Evolutionary conservation across 2,888 invertebrate genomes (phyloP), one percentile per base, ranked within the genome.

Genomic region (Biston stratarius): DNA sequence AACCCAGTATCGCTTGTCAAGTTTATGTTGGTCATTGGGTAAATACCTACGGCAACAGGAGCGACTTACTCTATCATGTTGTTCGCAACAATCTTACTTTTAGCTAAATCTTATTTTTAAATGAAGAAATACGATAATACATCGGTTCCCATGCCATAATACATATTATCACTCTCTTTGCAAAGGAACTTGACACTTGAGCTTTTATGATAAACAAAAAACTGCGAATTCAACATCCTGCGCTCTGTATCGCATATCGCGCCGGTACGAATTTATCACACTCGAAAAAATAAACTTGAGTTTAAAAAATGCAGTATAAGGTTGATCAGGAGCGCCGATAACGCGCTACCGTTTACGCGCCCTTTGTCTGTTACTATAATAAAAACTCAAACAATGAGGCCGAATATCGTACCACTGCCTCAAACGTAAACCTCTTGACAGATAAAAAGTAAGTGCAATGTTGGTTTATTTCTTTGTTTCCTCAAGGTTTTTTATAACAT

Each of bases 251-350:
- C 89, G 83, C 86, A 80, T 89, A 83, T 86, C 89, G 83, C 78
- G 74, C 84, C 82, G 84, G 86, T 85, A 84, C 83, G 69, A 77
- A 81, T 79, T 74, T 82, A 85, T 85, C 87, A 8, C 38, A 38
- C 38, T 87, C 83, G 78, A 83, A 84, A 85, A 82, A 77, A 75
- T 67, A 82, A 58, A 34, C 33, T 47, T 38, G 79, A 80, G 83
- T 83, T 83, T 78, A 82, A 89, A 24, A 87, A 86, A 62, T 53
- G 47, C 53, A 81, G 85, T 88, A 87, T 87, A 89, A 90, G 89
- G 87, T 90, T 89, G 94, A 93, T 94, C 92, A 91, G 83, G 90
- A 78, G 87, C 81, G 82, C 91, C 91, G 93, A 94, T 94, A 92
- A 56, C 51, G 14, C 49, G 38, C 93, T 93, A 93, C 94, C 94